Evolutionary conservation across 1,140 invertebrate species (phyloP).

Genomic region (Caerostris extrusa): DNA sequence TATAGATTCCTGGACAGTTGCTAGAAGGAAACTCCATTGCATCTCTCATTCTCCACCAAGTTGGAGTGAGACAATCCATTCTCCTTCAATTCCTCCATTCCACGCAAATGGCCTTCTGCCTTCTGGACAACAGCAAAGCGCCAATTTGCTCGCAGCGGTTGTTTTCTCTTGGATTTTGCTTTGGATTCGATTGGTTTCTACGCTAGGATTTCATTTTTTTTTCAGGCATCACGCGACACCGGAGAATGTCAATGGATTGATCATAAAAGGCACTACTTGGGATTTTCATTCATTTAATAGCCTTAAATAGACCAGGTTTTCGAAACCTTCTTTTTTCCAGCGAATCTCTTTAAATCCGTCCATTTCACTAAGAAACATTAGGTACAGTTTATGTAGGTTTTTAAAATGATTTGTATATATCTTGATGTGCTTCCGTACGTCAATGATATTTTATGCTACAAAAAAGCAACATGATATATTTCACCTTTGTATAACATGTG

Average conservation of each 20-base stretch:
- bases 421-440: no score
- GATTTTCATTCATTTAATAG: no score
- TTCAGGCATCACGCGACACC: not conserved
- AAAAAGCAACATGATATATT: no score
- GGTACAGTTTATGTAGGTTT: no score
- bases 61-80: not conserved
- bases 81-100: constrained; percentile 3
- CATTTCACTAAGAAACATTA: no score
- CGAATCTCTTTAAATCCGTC: no score
- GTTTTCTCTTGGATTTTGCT: constrained; percentile 1
- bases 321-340: no score
- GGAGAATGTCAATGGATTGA: not conserved
- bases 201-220: not conserved
- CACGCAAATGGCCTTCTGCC: constrained; percentile 6
- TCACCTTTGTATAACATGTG: no score
- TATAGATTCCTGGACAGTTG: constrained; percentile 1
- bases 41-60: not conserved
- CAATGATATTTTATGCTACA: no score
- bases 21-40: constrained; percentile 4
- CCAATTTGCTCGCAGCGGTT: constrained; percentile 21
- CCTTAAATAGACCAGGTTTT: no score
- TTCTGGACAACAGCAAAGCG: constrained; percentile 13
- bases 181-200: not conserved
- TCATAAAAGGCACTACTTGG: not conserved
- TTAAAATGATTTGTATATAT: no score